Percentiles rank a stretch among this genome's conserved stretches.
phyloP scores from a whole-genome alignment of 1,140 invertebrate genomes.

The Anoplolepis gracilipes region DNA sequence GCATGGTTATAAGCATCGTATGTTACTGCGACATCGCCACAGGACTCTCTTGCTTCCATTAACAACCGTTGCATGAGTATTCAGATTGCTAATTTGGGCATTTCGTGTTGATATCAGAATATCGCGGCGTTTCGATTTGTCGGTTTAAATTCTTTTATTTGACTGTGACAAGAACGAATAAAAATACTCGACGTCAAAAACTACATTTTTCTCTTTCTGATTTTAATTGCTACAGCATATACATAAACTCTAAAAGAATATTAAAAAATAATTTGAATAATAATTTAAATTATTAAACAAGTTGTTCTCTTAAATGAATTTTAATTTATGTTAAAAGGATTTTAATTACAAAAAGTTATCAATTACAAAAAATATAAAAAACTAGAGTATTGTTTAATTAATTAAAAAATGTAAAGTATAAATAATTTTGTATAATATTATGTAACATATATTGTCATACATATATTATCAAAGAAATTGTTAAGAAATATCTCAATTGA shows the following conservation, averaged over 20 bases:
- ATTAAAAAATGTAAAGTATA: neutral
- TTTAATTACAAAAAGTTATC: neutral
- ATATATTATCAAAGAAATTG: neutral
- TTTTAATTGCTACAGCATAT: neutral
- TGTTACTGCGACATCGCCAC: slow-evolving; percentile 25
- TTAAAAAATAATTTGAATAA: neutral
- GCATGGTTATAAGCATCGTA: slow-evolving; percentile 63
- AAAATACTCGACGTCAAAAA: neutral
- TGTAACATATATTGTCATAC: too few relatives aligned
- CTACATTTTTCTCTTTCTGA: neutral
- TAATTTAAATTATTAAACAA: neutral
- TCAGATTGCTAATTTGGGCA: slow-evolving; percentile 50
- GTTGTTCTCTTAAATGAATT: neutral
- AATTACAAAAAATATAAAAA: too few relatives aligned
- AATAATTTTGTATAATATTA: neutral
- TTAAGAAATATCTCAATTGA: neutral
- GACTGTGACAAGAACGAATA: neutral
- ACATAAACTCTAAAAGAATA: neutral
- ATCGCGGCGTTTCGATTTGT: neutral
- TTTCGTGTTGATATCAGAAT: neutral
- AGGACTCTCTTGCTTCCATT: neutral
- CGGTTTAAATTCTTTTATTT: neutral
- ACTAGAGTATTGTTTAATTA: too few relatives aligned
- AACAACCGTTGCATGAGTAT: slow-evolving; percentile 14
- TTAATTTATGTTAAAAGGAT: neutral